A percentile compares a stretch with the other conserved stretches of the same genome.
Evolutionary conservation across 2,797 vertebrate genomes (phyloP).

Genomic region (Acanthurus tractus): DNA sequence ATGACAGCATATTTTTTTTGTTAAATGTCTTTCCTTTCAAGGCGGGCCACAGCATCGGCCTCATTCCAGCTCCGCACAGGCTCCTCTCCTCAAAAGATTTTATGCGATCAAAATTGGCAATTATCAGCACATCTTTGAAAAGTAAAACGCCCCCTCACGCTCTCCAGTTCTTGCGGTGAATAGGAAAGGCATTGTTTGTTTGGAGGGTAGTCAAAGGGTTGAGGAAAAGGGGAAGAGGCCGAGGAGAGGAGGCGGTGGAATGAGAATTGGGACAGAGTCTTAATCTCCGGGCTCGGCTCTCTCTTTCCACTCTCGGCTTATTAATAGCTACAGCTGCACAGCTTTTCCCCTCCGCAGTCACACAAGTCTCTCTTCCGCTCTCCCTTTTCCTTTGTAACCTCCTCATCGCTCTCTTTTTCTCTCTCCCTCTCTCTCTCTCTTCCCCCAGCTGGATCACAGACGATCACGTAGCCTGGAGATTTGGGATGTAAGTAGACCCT

Average conservation of each 20-base stretch:
- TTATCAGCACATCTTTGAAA: constrained; percentile 79
- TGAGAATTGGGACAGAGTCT: constrained; percentile 82
- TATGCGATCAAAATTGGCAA: constrained; percentile 77
- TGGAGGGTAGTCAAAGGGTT: constrained; percentile 63
- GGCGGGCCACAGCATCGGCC: constrained; percentile 45
- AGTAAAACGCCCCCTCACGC: constrained; percentile 38
- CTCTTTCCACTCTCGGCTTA: constrained; percentile 81
- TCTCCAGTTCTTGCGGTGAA: constrained; percentile 39
- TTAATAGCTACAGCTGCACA: constrained; percentile 84
- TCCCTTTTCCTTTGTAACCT: constrained; percentile 74
- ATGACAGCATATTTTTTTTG: constrained; percentile 35
- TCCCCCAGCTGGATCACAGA: constrained; percentile 89
- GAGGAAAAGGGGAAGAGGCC: constrained; percentile 65
- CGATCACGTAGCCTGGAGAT: constrained; percentile 90
- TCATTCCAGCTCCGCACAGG: constrained; percentile 46
- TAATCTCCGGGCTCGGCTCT: constrained; percentile 79
- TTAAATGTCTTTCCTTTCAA: constrained; percentile 47
- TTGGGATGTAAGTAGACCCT: constrained; percentile 90
- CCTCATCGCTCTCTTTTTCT: constrained; percentile 64
- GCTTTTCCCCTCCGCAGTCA: constrained; percentile 75
- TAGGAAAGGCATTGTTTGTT: constrained; percentile 68
- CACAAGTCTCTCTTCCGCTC: constrained; percentile 76
- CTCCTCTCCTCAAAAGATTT: constrained; percentile 43
- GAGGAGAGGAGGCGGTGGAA: constrained; percentile 70
- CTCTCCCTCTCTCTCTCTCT: constrained; percentile 52